These are phyloP conservation scores for Ormyrus rosae DNA, from an alignment of 2,888 invertebrate species.

Conservation along the genomic window DNA sequence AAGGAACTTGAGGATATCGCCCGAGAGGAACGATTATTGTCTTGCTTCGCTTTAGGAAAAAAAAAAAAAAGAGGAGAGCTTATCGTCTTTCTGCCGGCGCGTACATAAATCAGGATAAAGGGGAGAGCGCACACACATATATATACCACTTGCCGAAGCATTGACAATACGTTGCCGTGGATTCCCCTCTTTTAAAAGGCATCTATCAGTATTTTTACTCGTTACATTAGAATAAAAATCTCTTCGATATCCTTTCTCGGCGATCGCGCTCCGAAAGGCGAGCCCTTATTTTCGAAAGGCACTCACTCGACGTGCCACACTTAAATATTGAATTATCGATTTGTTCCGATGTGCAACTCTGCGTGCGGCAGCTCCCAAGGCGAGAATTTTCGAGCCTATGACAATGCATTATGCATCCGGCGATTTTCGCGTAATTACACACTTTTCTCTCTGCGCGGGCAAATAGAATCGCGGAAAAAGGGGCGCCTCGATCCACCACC, in stretches of 20 bases:
- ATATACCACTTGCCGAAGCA: not conserved
- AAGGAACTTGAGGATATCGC: conserved; percentile 8
- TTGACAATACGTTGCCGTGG: conserved; percentile 24
- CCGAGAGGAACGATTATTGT: conserved; percentile 41
- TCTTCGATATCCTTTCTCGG: conserved; percentile 8
- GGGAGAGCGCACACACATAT: not conserved
- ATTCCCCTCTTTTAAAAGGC: not conserved
- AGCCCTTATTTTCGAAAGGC: not conserved
- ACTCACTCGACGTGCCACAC: no score
- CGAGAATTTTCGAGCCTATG: not conserved
- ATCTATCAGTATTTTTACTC: conserved; percentile 34
- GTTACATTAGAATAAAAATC: conserved; percentile 31
- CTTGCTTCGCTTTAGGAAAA: conserved; percentile 12
- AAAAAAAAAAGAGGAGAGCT: conserved; percentile 37
- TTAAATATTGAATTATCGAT: no score
- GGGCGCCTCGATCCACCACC: not conserved
- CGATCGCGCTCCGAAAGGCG: not conserved
- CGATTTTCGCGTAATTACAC: not conserved
- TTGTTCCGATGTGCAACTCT: no score
- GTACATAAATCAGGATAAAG: conserved; percentile 52
- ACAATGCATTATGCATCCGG: not conserved
- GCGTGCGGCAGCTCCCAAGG: not conserved
- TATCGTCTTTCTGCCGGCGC: conserved; percentile 49
- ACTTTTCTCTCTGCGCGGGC: not conserved
- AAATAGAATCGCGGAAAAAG: not conserved